These are phyloP conservation scores for Coccyzus lansbergi DNA, from an alignment of 2,797 vertebrate genomes.

Conservation along the genomic window DNA sequence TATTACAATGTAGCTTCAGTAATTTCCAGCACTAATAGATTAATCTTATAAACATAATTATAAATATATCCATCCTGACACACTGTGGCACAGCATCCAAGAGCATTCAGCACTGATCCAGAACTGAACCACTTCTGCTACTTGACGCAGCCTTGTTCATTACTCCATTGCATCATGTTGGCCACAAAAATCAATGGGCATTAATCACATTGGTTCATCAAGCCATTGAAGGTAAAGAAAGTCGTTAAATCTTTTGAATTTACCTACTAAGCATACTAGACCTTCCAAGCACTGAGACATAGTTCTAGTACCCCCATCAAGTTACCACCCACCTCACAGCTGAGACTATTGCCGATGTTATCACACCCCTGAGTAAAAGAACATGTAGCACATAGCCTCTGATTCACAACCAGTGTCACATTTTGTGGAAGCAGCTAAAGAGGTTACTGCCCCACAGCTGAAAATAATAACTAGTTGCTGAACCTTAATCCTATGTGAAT, in stretches of 20 bases:
- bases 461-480: background rate
- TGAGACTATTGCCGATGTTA: background rate
- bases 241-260: background rate
- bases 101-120: background rate
- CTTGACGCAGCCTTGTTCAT: background rate
- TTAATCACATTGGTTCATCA: background rate
- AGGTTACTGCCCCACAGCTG: background rate
- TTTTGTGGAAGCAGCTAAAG: background rate
- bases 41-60: background rate
- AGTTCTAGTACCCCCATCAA: background rate
- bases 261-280: background rate
- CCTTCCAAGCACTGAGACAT: background rate
- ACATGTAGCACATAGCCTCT: background rate
- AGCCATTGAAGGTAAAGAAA: background rate
- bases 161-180: background rate
- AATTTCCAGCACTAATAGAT: background rate
- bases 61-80: fast-evolving
- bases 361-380: background rate
- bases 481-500: background rate
- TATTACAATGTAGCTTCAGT: background rate
- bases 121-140: background rate
- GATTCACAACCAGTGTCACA: background rate
- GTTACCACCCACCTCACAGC: background rate
- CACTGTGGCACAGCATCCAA: background rate
- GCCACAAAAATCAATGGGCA: background rate